Evolutionary conservation across 2,888 invertebrate genomes (phyloP), one percentile per base, ranked within the genome.

Genomic region (Argyresthia albistria): DNA sequence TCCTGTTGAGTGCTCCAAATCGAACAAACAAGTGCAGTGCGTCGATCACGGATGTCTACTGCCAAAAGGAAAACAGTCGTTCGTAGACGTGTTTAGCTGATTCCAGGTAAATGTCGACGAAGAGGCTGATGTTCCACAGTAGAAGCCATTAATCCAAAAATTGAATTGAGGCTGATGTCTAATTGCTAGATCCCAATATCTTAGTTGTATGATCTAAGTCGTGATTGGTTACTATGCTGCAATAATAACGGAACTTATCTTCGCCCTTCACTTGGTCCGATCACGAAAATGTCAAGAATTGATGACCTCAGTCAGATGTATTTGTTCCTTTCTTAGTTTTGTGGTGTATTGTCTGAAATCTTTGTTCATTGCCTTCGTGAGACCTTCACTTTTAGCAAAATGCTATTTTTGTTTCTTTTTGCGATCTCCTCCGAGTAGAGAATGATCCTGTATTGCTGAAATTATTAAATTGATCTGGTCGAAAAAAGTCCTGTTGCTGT

Each of bases 11-110:
- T 69, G 63, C 8, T 12, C 11, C 35, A 35, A 11, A 60, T 61
- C 61, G 56, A 59, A 61, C 78, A 80, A 82, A 76, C 80, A 82
- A 84, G 84, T 81, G 79, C 72, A 73, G 75, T 76, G 54, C 36
- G 81, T 80, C 83, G 77, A 80, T 79, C 80, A 79, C 82, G 76
- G 74, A 80, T 83, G 84, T 81, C 81, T 80, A 81, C 77, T 81
- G 74, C 62, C 76, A 64, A 59, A 79, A 80, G 71, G 75, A 78
- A 79, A 80, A 79, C 78, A 74, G 71, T 70, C 70, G 62, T 62
- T 58, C 59, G 63, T 55, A 64, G 60, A 67, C 64, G 60, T 61
- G 62, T 60, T 39, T 51, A 45, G 43, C 52, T 53, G 56, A 50
- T 57, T 51, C 54, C 64, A 81, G 78, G 80, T 81, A 80, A 71